Evolutionary conservation across 2,888 invertebrate species (phyloP), one percentile per base, ranked within the genome.

Genomic region (Ophion slaviceki): DNA sequence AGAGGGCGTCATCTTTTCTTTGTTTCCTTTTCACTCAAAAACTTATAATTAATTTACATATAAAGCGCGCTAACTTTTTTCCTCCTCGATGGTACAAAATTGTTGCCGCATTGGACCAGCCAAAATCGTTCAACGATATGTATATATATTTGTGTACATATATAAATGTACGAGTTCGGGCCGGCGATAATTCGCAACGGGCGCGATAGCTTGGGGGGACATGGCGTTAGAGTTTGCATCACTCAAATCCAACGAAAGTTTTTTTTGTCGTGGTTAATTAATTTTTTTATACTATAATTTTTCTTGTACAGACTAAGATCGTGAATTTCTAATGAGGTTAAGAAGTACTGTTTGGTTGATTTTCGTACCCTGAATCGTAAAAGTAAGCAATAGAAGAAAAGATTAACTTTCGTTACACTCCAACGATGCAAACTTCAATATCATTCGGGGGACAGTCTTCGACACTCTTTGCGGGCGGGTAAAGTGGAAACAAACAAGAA

Each of bases 41-140:
- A 84, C 83, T 83, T 78, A 87, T 78, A 71, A 84, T 86, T 86
- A 86, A 53, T 17, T 53, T 79, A 81, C 83, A 85, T 78, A 86
- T 80, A 64, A 82, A 83, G 81, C 75, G 80, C 84, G 78, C 84
- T 28, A 28, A 57, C 28, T 80, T 62, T 40, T 78, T 68, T 77
- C 45, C 61, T 61, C 57, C 53, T 57, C 32, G 28, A 77, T 47
- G 40, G 61, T 83, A 86, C 72, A 84, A 76, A 82, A 82, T 72
- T 62, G 57, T 72, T 67, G 62, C 88, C 72, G 57, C 72, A 70
- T 59, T 68, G 61, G 66, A 53, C 71, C 47, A 66, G 67, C 72
- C 66, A 53, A 62, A 11, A 57, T 77, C 32, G 40, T 59, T 53
- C 64, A n/a, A 75, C 76, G 64, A 70, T 70, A 82, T 62, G 76